phyloP scores from a whole-genome alignment of 1,140 invertebrate species.

The Diprion similis region DNA sequence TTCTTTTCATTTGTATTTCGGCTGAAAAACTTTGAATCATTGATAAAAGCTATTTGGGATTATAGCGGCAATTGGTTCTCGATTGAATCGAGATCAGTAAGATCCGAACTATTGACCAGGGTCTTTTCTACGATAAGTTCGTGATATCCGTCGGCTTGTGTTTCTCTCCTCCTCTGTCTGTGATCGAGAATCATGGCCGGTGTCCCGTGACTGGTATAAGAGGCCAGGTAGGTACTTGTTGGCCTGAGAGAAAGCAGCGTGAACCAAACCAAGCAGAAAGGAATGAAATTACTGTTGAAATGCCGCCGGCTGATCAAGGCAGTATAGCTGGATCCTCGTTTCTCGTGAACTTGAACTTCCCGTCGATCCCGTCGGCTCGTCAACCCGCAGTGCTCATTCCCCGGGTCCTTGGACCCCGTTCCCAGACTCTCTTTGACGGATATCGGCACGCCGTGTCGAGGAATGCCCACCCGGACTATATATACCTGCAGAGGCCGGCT shows the following conservation, averaged over 20 bases:
- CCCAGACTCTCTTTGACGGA: background rate
- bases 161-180: too few relatives aligned
- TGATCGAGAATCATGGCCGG: background rate
- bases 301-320: background rate
- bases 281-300: conserved; percentile 3
- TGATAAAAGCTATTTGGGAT: too few relatives aligned
- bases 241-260: conserved; percentile 1
- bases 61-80: too few relatives aligned
- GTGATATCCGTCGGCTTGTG: background rate
- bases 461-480: background rate
- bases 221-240: background rate
- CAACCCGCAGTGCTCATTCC: conserved; percentile 1
- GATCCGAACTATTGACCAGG: too few relatives aligned
- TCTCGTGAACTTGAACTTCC: background rate
- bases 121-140: background rate
- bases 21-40: too few relatives aligned
- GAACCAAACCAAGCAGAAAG: background rate
- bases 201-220: background rate
- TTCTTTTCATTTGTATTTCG: too few relatives aligned
- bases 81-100: too few relatives aligned
- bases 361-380: background rate
- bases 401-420: background rate
- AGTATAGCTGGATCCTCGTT: background rate
- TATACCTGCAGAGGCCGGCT: background rate
- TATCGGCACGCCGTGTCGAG: too few relatives aligned